These are phyloP conservation scores for Zygogramma bicolorata DNA, from an alignment of 2,888 invertebrate genomes.

Conservation along the genomic window DNA sequence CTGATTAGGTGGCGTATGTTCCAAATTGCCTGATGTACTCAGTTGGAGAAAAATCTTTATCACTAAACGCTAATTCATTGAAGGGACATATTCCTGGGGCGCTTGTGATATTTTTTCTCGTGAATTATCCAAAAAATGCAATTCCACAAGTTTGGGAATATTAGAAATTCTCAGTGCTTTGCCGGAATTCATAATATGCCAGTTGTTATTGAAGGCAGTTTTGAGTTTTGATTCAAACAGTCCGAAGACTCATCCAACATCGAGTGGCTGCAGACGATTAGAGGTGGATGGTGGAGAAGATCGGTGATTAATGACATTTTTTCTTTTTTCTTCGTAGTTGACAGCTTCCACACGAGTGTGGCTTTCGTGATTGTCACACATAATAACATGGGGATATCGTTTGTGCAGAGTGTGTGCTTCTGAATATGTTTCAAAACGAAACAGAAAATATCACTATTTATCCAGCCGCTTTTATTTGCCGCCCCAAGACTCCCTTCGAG, in stretches of 20 bases:
- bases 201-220: not conserved
- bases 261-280: no score
- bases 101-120: constrained; percentile 56
- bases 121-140: constrained; percentile 48
- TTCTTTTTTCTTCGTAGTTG: not conserved
- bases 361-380: constrained; percentile 27
- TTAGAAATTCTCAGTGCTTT: not conserved
- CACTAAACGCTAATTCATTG: constrained; percentile 38
- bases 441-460: constrained; percentile 11
- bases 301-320: not conserved
- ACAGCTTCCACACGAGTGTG: constrained; percentile 1
- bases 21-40: not conserved
- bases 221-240: not conserved
- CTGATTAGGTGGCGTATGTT: not conserved
- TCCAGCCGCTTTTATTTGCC: no score
- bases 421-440: constrained; percentile 16
- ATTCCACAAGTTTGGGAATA: not conserved
- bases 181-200: not conserved
- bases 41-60: not conserved
- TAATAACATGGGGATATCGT: constrained; percentile 16
- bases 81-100: constrained; percentile 56
- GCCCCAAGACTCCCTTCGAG: not conserved
- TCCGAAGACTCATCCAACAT: no score
- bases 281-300: not conserved
- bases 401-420: constrained; percentile 17